Base-by-base conservation (phyloP, 2,888 invertebrate genomes). In the Drosophila algonquin region DNA sequence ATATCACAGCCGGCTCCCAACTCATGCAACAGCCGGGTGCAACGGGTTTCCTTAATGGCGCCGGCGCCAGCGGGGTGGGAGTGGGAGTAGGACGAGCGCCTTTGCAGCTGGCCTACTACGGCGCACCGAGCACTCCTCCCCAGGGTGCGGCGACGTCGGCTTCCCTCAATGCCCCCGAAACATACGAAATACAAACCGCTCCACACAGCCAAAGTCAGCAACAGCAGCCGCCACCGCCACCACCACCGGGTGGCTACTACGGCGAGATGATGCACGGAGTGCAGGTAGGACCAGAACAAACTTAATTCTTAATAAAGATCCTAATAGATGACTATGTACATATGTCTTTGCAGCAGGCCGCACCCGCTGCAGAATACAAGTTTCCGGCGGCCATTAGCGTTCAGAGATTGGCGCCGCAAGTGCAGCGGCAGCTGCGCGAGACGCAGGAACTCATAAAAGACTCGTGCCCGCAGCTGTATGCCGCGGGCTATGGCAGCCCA, bases 361-460 rank as follows among this genome's bases (percentile, higher is more conserved):
- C 90, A 75, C 81, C 91, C 62, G 86, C 92, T 48, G 87, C 91
- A 75, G 92, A 92, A 83, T 92, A 92, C 75, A 90, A 92, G 73
- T 92, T 92, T 90, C 92, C 92, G 78, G 91, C 92, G 73, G 91
- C 92, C 73, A 92, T 92, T 61, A 92, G 92, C 87, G 92, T 92
- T 72, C 92, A 92, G 83, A 90, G 92, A 76, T 80, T 92, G 83
- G 92, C 92, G 63, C 92, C 92, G 5, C 92, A 92, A 80, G 92
- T 92, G 70, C 92, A 92, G 81, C 89, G 92, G 60, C 92, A 92
- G 87, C 77, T 92, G 73, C 92, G 92, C 70, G 92, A 92, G 90
- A 92, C 92, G 70, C 92, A 92, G 90, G 92, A 92, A 91, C 88
- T 92, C 76, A 92, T 92, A 76, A 92, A 92, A 90, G 92, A 92